Conservation (phyloP, 2,113 vertebrate species). For the Carassius gibelio region DNA sequence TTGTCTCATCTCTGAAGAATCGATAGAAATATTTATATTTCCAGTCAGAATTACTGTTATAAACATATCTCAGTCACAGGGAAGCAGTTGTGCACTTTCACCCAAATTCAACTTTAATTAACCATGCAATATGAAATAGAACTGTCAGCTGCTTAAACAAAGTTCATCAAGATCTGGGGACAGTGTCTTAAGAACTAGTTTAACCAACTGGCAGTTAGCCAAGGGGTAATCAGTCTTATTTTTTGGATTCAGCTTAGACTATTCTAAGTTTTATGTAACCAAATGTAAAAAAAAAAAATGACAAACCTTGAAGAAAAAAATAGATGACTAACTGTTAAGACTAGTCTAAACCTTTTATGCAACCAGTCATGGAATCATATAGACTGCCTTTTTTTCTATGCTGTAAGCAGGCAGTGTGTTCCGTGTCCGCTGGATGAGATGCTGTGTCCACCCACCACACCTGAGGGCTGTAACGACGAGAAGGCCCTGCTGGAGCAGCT, state of each 20-base stretch:
- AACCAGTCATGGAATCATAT: background rate
- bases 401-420: conserved; percentile 81
- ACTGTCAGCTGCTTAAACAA: background rate
- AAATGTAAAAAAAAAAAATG: too few relatives aligned
- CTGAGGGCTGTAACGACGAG: conserved; percentile 89
- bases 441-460: conserved; percentile 86
- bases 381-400: background rate
- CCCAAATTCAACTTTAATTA: background rate
- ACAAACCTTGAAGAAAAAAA: too few relatives aligned
- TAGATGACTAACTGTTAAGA: too few relatives aligned
- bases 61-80: background rate
- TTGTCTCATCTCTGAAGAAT: background rate
- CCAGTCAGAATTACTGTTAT: background rate
- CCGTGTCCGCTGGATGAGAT: conserved; percentile 89
- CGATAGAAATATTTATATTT: background rate
- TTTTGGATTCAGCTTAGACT: too few relatives aligned
- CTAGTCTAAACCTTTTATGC: too few relatives aligned
- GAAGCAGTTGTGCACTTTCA: background rate
- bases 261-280: too few relatives aligned
- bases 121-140: background rate
- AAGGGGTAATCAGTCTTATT: too few relatives aligned
- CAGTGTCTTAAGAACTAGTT: too few relatives aligned
- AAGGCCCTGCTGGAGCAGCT: conserved; percentile 93
- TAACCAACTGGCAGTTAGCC: too few relatives aligned
- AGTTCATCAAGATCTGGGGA: background rate